phyloP scores from a whole-genome alignment of 2,888 invertebrate species.

The Apamea sordens region DNA sequence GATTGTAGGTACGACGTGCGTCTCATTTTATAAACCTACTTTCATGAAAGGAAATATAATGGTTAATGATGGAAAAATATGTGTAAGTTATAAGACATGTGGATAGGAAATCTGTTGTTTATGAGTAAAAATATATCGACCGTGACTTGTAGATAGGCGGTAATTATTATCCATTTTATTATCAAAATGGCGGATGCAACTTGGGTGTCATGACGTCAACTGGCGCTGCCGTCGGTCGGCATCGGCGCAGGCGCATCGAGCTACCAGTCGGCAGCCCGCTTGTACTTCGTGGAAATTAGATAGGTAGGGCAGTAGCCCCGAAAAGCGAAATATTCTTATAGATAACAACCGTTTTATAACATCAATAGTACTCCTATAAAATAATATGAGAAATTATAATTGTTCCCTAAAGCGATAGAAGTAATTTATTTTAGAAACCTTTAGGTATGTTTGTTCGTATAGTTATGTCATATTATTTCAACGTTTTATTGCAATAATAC shows the following conservation, averaged over 20 bases:
- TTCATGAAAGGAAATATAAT: constrained; percentile 5
- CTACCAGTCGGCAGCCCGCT: constrained; percentile 60
- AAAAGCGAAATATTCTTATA: constrained; percentile 2
- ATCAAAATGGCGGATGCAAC: constrained; percentile 84
- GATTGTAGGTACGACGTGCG: not conserved
- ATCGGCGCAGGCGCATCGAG: constrained; percentile 33
- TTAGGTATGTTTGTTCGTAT: not conserved
- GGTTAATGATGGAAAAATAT: not conserved
- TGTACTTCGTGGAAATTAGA: constrained; percentile 76
- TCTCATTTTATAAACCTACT: not conserved
- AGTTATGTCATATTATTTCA: not conserved
- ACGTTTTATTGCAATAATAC: not conserved
- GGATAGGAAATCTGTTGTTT: constrained; percentile 23
- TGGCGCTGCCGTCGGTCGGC: constrained; percentile 50
- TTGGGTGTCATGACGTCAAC: constrained; percentile 74
- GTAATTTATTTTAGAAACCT: not conserved
- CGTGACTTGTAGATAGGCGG: constrained; percentile 45
- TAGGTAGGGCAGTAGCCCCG: constrained; percentile 64
- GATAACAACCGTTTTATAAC: constrained; percentile 18
- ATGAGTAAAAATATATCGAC: constrained; percentile 41
- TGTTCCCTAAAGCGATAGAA: not conserved
- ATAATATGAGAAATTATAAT: not conserved
- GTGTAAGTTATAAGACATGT: constrained; percentile 14
- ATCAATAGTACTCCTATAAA: not conserved
- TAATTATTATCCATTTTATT: constrained; percentile 74